Conservation (phyloP, 2,888 invertebrate species). For the Gisinianus flammeolus region DNA sequence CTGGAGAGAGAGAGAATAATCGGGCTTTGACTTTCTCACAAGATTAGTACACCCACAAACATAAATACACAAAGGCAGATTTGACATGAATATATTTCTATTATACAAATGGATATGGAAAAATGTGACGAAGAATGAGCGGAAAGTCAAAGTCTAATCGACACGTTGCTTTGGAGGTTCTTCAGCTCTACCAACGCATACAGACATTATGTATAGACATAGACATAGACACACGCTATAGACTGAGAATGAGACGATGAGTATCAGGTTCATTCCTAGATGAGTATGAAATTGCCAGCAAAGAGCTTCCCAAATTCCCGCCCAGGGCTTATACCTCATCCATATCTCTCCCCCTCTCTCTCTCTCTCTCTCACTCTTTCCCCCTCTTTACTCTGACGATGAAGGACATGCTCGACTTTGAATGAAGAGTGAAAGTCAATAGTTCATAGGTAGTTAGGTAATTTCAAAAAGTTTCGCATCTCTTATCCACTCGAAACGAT, state of each 20-base stretch:
- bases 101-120: too few species aligned
- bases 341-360: background rate
- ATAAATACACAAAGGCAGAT: too few species aligned
- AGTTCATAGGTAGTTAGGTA: slow-evolving; percentile 31
- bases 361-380: background rate
- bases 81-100: too few species aligned
- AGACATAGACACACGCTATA: background rate
- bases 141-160: too few species aligned
- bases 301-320: slow-evolving; percentile 14
- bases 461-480: slow-evolving; percentile 30
- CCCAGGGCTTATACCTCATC: background rate
- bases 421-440: slow-evolving; percentile 23
- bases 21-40: too few species aligned
- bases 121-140: too few species aligned
- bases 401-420: slow-evolving; percentile 24
- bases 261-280: slow-evolving; percentile 13
- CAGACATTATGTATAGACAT: too few species aligned
- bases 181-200: too few species aligned
- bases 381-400: slow-evolving; percentile 1
- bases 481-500: background rate
- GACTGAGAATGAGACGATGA: background rate
- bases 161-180: too few species aligned
- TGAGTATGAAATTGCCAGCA: slow-evolving; percentile 19
- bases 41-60: too few species aligned
- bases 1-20: too few species aligned